Conservation (phyloP, 2,888 invertebrate species). For the Trissonchulus latispiculum region DNA sequence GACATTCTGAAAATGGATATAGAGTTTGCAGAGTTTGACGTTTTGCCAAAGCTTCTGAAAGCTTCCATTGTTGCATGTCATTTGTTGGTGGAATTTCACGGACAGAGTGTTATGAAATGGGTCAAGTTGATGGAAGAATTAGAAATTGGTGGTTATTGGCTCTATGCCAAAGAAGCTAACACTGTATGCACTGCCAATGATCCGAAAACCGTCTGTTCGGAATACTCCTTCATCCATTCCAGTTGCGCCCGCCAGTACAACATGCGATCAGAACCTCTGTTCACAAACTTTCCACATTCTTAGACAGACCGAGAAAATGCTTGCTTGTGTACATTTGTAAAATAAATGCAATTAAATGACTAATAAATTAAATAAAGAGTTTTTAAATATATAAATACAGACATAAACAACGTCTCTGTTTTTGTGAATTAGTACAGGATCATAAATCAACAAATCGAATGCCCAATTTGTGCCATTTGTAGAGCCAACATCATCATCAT, state of each 20-base stretch:
- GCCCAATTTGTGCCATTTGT: too few species aligned
- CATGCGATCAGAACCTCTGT: too few species aligned
- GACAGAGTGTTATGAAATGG: neutral
- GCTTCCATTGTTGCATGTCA: neutral
- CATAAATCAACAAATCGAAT: too few species aligned
- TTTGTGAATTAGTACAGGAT: too few species aligned
- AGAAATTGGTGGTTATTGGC: neutral
- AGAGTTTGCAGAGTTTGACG: neutral
- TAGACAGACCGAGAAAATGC: too few species aligned
- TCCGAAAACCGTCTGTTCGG: neutral
- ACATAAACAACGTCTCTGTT: too few species aligned
- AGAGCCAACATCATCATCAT: too few species aligned
- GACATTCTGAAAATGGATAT: constrained; percentile 5
- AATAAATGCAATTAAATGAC: too few species aligned
- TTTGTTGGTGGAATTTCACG: neutral
- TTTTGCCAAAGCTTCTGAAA: neutral
- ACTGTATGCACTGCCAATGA: neutral
- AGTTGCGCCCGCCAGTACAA: neutral
- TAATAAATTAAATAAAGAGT: too few species aligned
- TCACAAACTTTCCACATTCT: too few species aligned
- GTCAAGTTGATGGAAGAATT: neutral
- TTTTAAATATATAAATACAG: too few species aligned
- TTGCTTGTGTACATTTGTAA: too few species aligned
- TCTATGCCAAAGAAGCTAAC: neutral
- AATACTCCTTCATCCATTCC: neutral